Conservation (phyloP, 2,888 invertebrate species). For the Cephus pulcher region DNA sequence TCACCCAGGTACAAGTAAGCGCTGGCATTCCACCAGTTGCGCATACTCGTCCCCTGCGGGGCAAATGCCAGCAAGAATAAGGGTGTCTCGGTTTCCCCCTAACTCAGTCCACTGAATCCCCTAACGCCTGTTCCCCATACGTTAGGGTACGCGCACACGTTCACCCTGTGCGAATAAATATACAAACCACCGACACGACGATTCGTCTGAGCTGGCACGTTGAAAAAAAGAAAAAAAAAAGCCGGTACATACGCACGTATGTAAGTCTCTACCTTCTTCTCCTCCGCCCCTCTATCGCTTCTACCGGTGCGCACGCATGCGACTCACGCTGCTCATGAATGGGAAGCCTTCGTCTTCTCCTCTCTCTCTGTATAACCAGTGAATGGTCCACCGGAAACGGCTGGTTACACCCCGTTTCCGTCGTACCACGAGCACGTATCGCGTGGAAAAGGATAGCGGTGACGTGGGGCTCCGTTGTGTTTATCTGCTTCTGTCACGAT, state of each 20-base stretch:
- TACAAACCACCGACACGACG: not conserved
- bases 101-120: not conserved
- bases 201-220: not conserved
- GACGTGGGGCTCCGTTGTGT: constrained; percentile 8
- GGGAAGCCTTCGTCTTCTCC: constrained; percentile 55
- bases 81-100: not conserved
- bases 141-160: not conserved
- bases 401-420: constrained; percentile 62
- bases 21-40: constrained; percentile 56
- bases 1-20: not conserved
- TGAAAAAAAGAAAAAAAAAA: constrained; percentile 8
- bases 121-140: not conserved
- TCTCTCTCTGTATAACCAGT: constrained; percentile 29
- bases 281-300: not conserved
- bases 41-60: constrained; percentile 16
- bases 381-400: constrained; percentile 62
- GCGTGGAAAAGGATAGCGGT: constrained; percentile 25
- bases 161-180: not conserved
- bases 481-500: not conserved
- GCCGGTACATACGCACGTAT: constrained; percentile 10
- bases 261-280: not conserved
- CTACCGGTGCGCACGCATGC: constrained; percentile 36
- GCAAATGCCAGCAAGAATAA: not conserved
- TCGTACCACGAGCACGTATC: constrained; percentile 43
- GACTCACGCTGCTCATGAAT: constrained; percentile 60